A percentile compares a stretch with the other conserved stretches of the same genome.
These are phyloP conservation scores for Enteromius unitaeniatus DNA, from an alignment of 2,797 vertebrate species.

Conservation along the genomic window DNA sequence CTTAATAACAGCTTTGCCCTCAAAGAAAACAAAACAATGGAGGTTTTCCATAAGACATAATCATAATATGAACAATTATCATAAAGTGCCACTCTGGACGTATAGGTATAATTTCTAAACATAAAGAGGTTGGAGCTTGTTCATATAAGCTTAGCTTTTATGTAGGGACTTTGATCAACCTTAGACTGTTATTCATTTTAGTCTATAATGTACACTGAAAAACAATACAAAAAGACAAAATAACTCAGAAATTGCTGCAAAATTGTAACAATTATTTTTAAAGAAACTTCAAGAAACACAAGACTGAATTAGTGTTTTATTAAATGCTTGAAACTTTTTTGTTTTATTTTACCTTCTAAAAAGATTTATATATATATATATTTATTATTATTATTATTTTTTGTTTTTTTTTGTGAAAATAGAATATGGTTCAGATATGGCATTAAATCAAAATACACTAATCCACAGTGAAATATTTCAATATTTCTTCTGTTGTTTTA, in stretches of 20 bases:
- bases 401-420: too few species aligned
- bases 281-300: not conserved
- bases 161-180: not conserved
- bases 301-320: not conserved
- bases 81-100: not conserved
- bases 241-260: not conserved
- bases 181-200: not conserved
- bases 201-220: not conserved
- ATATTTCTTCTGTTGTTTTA: not conserved
- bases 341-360: not conserved
- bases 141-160: not conserved
- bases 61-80: not conserved
- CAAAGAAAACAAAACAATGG: not conserved
- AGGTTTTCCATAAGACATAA: not conserved
- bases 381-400: too few species aligned
- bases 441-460: too few species aligned
- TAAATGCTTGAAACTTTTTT: not conserved
- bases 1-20: constrained; percentile 5
- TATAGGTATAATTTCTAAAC: not conserved
- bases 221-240: not conserved
- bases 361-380: too few species aligned
- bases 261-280: not conserved
- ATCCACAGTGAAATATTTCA: not conserved
- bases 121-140: not conserved
- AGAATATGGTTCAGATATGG: too few species aligned